Conservation (phyloP, 2,113 vertebrate species). For the Cyanoderma ruficeps region DNA sequence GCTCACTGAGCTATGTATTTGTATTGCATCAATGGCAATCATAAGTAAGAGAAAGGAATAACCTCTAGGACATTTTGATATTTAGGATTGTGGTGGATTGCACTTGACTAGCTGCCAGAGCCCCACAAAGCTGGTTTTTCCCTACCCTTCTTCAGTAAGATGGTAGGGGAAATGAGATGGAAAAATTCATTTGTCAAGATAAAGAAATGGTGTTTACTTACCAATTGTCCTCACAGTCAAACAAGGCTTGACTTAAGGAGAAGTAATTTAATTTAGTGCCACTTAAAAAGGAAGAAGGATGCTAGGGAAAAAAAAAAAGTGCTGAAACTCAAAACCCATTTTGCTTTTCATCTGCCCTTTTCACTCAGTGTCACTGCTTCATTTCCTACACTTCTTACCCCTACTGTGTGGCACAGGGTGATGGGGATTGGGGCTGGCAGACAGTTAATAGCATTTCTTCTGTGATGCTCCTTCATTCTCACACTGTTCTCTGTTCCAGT, state of each 20-base stretch:
- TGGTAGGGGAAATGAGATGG: not conserved
- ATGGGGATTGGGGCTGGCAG: not conserved
- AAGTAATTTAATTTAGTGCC: not conserved
- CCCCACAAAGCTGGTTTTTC: not conserved
- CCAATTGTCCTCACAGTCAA: not conserved
- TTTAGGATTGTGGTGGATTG: not conserved
- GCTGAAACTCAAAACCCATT: not conserved
- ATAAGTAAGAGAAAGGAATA: not conserved
- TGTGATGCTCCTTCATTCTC: not conserved
- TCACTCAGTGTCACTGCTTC: not conserved
- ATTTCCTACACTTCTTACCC: not conserved
- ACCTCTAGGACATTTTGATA: not conserved
- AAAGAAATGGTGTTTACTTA: not conserved
- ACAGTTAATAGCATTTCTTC: not conserved
- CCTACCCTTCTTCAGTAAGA: not conserved
- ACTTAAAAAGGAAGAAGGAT: not conserved
- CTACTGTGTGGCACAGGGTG: accelerated
- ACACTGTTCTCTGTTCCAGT: not conserved
- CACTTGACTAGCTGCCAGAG: not conserved
- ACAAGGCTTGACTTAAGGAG: not conserved
- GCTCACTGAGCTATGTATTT: not conserved
- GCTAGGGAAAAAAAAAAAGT: not conserved
- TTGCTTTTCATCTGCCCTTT: not conserved
- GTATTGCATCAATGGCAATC: not conserved
- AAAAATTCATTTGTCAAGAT: not conserved